A percentile compares a stretch with the other conserved stretches of the same genome.
Evolutionary conservation across 2,888 invertebrate genomes (phyloP).

Genomic region (Pachymerium ferrugineum): DNA sequence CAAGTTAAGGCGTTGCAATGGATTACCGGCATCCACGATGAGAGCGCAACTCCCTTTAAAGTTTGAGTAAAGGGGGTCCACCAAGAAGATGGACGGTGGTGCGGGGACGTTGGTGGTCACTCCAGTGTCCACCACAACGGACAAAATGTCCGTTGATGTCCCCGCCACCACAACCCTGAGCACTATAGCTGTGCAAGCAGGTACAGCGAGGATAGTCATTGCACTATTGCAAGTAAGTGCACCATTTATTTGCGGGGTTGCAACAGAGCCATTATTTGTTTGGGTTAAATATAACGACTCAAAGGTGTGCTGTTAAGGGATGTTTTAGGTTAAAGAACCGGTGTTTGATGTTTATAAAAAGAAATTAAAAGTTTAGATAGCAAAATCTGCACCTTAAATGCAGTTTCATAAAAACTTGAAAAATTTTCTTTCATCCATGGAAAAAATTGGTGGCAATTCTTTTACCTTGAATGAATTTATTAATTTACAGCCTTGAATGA

Average conservation of each 20-base stretch:
- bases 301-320: no score
- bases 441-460: no score
- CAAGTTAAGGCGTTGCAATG: background rate
- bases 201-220: constrained; percentile 76
- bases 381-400: no score
- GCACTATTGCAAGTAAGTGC: constrained; percentile 75
- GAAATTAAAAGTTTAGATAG: no score
- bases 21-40: background rate
- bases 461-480: no score
- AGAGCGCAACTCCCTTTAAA: background rate
- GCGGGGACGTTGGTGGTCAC: constrained; percentile 15
- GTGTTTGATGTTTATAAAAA: no score
- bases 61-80: background rate
- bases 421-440: no score
- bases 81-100: background rate
- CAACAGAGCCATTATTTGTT: background rate
- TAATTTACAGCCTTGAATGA: background rate
- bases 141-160: background rate
- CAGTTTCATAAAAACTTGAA: no score
- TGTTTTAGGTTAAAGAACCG: no score
- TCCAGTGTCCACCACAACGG: background rate
- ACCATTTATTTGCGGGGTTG: background rate
- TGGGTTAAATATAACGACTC: no score
- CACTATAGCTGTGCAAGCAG: constrained; percentile 84
- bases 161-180: constrained; percentile 74